Base-by-base conservation (phyloP, 2,113 vertebrate species). In the Apistogramma diplotaenia region DNA sequence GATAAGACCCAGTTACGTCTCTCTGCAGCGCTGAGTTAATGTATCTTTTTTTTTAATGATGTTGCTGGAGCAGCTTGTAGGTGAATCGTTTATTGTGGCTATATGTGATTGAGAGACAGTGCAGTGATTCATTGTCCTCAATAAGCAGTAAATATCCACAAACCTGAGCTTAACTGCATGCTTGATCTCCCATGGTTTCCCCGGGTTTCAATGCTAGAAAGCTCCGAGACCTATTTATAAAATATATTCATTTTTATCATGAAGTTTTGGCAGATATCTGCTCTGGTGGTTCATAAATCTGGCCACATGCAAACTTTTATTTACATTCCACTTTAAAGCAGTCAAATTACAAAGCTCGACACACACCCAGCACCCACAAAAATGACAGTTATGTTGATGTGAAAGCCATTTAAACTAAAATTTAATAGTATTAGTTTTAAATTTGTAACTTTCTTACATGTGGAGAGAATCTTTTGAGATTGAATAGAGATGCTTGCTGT, bases 61-160 rank as follows among this genome's bases (percentile, higher is more conserved):
- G n/a, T 40, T 73, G 31, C 51, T 62, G 61, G 35, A 73, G 25
- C 85, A 79, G 88, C 78, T 76, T 71, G 58, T 46, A 23, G 77
- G 43, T 61, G 58, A 65, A 57, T 33, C 29, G 78, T 78, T 82
- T 76, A 49, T 78, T 71, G 72, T 84, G 43, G 72, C 54, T 82
- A 23, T 60, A 87, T 84, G 74, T 84, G 54, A 61, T 53, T 77
- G 56, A 74, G 60, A 55, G 33, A 74, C 87, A 80, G 60, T 78
- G 82, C 82, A 60, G 25, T 83, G 84, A 81, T 82, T 89, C 77
- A 87, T 87, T 76, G 76, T 90, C 78, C 51, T 59, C 31, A 37
- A 6, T 3, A 33, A 83, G 56, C 49, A 62, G 19, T 53, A n/a
- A 54, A 37, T 51, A 75, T 16, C 33, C 70, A 70, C n/a, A 19